Evolutionary conservation across 2,113 vertebrate genomes (phyloP).

Genomic region (Penelope pileata): DNA sequence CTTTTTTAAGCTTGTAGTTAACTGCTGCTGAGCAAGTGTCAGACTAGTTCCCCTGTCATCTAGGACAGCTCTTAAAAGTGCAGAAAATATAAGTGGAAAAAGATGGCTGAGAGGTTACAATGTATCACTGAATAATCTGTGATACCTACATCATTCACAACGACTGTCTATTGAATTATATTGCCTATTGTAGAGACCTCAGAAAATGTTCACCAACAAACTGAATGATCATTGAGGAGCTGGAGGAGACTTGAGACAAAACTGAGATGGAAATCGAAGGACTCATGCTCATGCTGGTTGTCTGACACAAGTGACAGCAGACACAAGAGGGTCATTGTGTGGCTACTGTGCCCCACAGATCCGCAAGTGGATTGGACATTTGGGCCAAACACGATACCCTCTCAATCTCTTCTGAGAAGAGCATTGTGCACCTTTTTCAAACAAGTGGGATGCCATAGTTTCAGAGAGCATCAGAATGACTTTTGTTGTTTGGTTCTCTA

Average conservation of each 20-base stretch:
- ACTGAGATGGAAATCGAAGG: not conserved
- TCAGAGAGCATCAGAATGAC: not conserved
- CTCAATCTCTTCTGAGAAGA: not conserved
- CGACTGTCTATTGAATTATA: not conserved
- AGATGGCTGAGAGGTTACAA: not conserved
- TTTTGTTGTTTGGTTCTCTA: not conserved
- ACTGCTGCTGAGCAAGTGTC: not conserved
- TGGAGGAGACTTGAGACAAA: not conserved
- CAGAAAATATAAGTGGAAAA: not conserved
- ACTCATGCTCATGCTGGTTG: accelerated
- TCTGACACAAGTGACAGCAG: not conserved
- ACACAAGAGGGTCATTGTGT: not conserved
- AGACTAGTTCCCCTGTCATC: not conserved
- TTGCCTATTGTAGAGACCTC: accelerated
- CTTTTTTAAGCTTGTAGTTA: not conserved
- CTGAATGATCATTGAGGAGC: not conserved
- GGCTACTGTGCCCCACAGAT: not conserved
- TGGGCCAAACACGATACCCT: not conserved
- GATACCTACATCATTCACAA: not conserved
- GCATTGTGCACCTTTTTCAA: not conserved
- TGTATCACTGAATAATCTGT: not conserved
- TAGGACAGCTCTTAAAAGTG: not conserved
- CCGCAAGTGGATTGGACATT: not conserved
- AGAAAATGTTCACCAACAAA: not conserved
- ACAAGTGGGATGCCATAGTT: not conserved